phyloP scores from a whole-genome alignment of 2,797 vertebrate species.

The Setipinna tenuifilis region DNA sequence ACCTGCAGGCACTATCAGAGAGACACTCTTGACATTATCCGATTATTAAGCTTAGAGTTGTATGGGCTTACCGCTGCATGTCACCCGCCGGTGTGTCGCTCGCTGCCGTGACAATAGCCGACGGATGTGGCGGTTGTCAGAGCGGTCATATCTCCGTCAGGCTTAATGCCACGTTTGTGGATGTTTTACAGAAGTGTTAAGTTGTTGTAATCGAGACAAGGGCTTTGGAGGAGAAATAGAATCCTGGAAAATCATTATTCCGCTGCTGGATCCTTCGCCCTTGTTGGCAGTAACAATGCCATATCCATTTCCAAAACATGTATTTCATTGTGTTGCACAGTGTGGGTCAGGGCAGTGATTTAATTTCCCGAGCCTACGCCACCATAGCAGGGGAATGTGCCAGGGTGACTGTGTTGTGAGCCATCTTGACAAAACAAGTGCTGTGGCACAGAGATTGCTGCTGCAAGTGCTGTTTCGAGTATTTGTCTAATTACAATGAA shows the following conservation, averaged over 20 bases:
- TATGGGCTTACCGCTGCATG: conserved; percentile 82
- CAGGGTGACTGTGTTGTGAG: background rate
- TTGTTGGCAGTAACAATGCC: background rate
- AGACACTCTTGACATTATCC: conserved; percentile 81
- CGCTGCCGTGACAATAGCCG: conserved; percentile 64
- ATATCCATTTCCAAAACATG: background rate
- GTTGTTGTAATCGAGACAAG: conserved; percentile 8
- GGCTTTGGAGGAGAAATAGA: background rate
- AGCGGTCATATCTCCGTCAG: conserved; percentile 14
- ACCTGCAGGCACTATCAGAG: conserved; percentile 79
- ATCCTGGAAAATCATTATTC: background rate
- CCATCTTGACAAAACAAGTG: background rate
- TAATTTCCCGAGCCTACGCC: background rate
- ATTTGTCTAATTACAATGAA: conserved; percentile 13
- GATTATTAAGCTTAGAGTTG: conserved; percentile 86
- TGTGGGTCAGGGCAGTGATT: background rate
- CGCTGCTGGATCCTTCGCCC: background rate
- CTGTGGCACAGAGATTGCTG: background rate
- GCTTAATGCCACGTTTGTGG: conserved; percentile 5
- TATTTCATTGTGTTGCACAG: background rate
- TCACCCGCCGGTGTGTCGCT: conserved; percentile 77
- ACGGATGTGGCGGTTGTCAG: conserved; percentile 14
- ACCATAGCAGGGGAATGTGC: background rate
- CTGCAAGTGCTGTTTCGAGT: background rate
- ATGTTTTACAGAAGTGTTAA: conserved; percentile 23